Evolutionary conservation across 1,140 invertebrate species (phyloP).

Genomic region (Portunus trituberculatus): DNA sequence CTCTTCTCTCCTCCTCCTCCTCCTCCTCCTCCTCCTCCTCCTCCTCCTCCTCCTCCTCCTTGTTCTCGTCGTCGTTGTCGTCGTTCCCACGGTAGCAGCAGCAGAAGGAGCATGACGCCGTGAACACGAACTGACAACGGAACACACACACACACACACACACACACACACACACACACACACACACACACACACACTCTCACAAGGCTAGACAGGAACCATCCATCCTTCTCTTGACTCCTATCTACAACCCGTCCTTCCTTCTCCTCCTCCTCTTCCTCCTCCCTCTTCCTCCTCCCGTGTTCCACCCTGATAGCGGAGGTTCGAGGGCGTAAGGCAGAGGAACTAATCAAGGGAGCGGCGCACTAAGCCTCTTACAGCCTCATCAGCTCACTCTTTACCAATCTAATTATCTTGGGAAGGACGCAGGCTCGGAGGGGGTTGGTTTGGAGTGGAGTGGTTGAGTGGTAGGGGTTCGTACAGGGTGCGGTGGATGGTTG

Average conservation of each 20-base stretch:
- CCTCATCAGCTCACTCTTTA: constrained; percentile 71
- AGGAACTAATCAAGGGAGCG: constrained; percentile 64
- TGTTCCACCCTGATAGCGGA: not conserved
- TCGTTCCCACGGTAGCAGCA: too few species aligned
- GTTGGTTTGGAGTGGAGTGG: too few species aligned
- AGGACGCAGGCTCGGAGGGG: not conserved
- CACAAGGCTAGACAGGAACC: not conserved
- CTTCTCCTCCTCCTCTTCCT: not conserved
- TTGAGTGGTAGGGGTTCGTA: not conserved
- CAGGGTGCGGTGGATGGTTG: not conserved
- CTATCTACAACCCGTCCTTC: not conserved
- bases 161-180: not conserved
- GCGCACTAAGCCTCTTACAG: constrained; percentile 68
- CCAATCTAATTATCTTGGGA: constrained; percentile 66
- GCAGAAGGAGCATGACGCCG: too few species aligned
- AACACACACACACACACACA: not conserved
- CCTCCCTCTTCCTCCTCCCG: not conserved
- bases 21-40: not conserved
- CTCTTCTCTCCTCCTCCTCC: not conserved
- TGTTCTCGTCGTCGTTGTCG: not conserved
- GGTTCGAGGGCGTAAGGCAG: constrained; percentile 35
- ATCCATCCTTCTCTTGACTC: not conserved
- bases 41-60: not conserved
- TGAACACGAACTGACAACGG: not conserved
- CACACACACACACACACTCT: not conserved